Evolutionary conservation across 2,113 vertebrate species (phyloP).

Genomic region (Erythrocebus patas): DNA sequence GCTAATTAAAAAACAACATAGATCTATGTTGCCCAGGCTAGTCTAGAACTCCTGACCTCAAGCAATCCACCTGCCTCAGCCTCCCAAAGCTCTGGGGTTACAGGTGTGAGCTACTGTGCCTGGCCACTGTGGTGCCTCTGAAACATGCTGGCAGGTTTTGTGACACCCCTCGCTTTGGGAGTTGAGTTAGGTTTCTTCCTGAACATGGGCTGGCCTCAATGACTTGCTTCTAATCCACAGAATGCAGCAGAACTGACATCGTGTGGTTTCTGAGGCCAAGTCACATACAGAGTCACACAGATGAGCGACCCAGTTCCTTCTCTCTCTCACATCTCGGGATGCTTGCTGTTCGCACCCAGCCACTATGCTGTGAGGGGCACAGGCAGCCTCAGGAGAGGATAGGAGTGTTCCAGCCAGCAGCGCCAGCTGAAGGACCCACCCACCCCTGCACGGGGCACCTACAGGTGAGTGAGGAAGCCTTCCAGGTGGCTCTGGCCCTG

Average conservation of each 20-base stretch:
- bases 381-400: not conserved
- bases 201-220: not conserved
- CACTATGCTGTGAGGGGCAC: not conserved
- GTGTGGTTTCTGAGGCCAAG: not conserved
- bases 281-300: not conserved
- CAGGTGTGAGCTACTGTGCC: no score
- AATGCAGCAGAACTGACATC: not conserved
- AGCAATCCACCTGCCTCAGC: no score
- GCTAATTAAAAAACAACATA: no score
- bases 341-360: not conserved
- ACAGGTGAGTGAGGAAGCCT: not conserved
- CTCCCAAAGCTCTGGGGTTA: no score
- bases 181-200: not conserved
- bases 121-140: not conserved
- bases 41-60: no score
- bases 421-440: not conserved
- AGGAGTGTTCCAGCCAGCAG: not conserved
- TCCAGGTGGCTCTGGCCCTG: fast-evolving
- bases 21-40: no score
- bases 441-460: not conserved
- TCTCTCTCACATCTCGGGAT: not conserved
- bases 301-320: not conserved
- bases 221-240: not conserved
- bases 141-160: not conserved
- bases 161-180: not conserved